Base-by-base conservation (phyloP, 2,113 vertebrate genomes). In the Salvelinus alpinus region DNA sequence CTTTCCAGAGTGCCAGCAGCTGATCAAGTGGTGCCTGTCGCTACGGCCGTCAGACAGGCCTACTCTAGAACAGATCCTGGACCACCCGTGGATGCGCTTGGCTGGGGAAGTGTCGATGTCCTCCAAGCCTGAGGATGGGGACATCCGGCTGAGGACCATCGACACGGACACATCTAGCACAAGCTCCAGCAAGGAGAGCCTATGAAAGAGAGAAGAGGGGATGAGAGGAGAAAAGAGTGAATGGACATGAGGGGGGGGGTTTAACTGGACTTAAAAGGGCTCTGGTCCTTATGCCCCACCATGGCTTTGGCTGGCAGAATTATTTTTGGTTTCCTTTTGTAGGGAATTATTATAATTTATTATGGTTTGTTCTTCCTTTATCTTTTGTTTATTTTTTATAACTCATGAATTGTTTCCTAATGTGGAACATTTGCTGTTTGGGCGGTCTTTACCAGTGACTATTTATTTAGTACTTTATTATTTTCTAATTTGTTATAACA, bases 21-120 rank as follows among this genome's bases (percentile, higher is more conserved):
- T 99, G 85, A 97, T 99, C 74, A 95, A 96, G 91, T 98, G 96
- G 97, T 99, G 98, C 91, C 94, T 99, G 89, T 95, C 96, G 77
- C 88, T 96, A 92, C 93, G 97, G 90, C 98, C 98, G 64, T 98
- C 97, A 0, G 96, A 98, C 88, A 93, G 97, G 88, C 98, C 98
- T 75, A 95, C 96, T 12, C 92, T 99, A 84, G 97, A 99, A 91
- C 97, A 99, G 91, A 97, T 99, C 22, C 95, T 96, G 31, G 95
- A 97, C 77, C 98, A 99, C 85, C 94, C 94, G 38, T 99, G 98
- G 98, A 95, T 99, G 95, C 91, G 94, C 77, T 69, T 54, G 25
- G 91, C 93, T 75, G 88, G 92, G 0, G 96, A 96, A 72, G 51
- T 54, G 51, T 54, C 51, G 51, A 14, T 18, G 16, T 91, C 91